Evolutionary conservation across 2,797 vertebrate species (phyloP).

Genomic region (Mycteria americana): DNA sequence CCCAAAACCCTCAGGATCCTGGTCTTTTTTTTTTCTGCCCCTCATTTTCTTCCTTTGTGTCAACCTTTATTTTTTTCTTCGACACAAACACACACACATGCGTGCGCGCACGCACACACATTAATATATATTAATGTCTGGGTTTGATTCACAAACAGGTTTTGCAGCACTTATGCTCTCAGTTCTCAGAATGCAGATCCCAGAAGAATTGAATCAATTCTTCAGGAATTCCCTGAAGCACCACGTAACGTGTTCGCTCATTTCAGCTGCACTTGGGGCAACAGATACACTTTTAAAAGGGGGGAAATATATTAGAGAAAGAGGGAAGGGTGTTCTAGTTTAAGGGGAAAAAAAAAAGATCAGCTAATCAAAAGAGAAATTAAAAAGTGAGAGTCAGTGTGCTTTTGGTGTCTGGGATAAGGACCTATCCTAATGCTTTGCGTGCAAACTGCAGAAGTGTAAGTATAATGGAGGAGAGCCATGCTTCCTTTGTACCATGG

Average conservation of each 20-base stretch:
- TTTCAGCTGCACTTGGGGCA: slow-evolving; percentile 30
- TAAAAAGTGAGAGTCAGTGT: background rate
- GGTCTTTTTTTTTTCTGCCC: background rate
- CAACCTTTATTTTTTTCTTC: background rate
- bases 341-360: background rate
- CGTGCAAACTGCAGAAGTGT: background rate
- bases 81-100: background rate
- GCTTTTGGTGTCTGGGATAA: background rate
- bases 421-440: background rate
- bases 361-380: slow-evolving; percentile 5
- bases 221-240: slow-evolving; percentile 51
- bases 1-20: background rate
- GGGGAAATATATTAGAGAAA: background rate
- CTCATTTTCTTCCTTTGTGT: slow-evolving; percentile 16
- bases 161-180: slow-evolving; percentile 18
- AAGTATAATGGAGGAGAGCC: background rate
- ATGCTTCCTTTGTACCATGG: background rate
- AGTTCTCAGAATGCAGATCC: slow-evolving; percentile 56
- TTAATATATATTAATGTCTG: slow-evolving; percentile 23
- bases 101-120: background rate
- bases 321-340: slow-evolving; percentile 2
- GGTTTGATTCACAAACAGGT: slow-evolving; percentile 61
- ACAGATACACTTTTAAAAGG: slow-evolving; percentile 38
- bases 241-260: slow-evolving; percentile 24
- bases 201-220: slow-evolving; percentile 54